These are phyloP conservation scores for Thalassoma bifasciatum DNA, from an alignment of 2,113 vertebrate genomes.

Conservation along the genomic window DNA sequence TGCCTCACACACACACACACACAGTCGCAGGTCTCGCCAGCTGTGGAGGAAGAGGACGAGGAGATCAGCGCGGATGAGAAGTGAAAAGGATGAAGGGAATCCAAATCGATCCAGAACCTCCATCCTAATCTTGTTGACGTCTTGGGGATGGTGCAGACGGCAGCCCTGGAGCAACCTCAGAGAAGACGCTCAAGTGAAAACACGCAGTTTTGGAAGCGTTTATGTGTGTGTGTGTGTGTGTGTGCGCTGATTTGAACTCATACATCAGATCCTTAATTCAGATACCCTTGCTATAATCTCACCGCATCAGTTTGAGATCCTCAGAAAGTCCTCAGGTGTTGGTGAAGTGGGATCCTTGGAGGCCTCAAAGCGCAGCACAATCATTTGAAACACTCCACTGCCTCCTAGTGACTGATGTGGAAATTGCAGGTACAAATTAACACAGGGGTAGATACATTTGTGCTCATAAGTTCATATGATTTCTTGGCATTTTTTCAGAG, in stretches of 20 bases:
- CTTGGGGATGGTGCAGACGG: conserved; percentile 49
- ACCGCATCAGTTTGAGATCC: background rate
- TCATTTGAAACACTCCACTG: conserved; percentile 47
- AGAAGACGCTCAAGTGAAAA: conserved; percentile 35
- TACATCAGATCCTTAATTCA: background rate
- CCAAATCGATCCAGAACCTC: conserved; percentile 63
- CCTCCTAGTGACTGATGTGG: conserved; percentile 47
- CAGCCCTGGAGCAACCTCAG: conserved; percentile 59
- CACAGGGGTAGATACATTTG: no score
- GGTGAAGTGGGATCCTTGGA: background rate
- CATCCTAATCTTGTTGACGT: conserved; percentile 73
- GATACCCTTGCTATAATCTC: background rate
- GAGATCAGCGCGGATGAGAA: conserved; percentile 68
- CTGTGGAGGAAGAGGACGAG: conserved; percentile 68
- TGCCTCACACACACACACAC: conserved; percentile 41
- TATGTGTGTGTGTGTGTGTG: background rate
- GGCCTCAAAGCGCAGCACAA: background rate
- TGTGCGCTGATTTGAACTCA: conserved; percentile 12
- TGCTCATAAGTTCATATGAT: no score
- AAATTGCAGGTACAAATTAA: conserved; percentile 10
- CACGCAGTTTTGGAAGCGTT: conserved; percentile 1
- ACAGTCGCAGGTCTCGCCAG: conserved; percentile 60
- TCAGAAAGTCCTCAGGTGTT: conserved; percentile 22
- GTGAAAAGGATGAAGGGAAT: conserved; percentile 72
- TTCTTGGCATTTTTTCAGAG: no score